Base-by-base conservation (phyloP, 2,888 invertebrate species). In the Camponotus fellah region DNA sequence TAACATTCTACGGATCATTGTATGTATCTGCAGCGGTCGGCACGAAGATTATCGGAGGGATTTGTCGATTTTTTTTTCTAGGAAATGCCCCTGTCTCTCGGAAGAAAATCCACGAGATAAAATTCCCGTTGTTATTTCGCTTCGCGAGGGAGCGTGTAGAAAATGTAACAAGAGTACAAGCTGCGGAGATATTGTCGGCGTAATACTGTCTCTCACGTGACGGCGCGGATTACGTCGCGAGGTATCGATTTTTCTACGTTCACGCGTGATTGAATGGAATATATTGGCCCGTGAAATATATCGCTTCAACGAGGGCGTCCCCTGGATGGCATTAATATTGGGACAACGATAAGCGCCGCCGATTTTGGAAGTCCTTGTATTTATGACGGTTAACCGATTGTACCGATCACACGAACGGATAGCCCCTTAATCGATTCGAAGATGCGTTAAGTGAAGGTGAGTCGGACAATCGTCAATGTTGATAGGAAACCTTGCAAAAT, bases 121-220 rank as follows among this genome's bases (percentile, higher is more conserved):
- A 46, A 62, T 32, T 32, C 46, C 64, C 34, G 26, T 9, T 14
- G n/a, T 49, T 32, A 34, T 60, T 64, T 53, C 65, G 53, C 60
- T 53, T 53, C 64, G 66, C 64, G 49, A 43, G 46, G 71, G 68
- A 80, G 66, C 26, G 71, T 56, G 68, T 86, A 82, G 79, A 68
- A 85, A 85, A 46, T 46, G 72, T 81, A 83, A 77, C 53, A 53
- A 37, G 72, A 69, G 64, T 76, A 76, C 46, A 79, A 79, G 71
- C 46, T 80, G 79, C 71, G 79, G 46, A 80, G 46, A 72, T 83
- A 86, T 87, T 89, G 86, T 81, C 82, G 87, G 32, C 85, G 80
- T 84, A 87, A 87, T 80, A 86, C 87, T 66, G 75, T 37, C 84
- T 86, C 79, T 66, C 76, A 66, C 84, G 75, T 60, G 82, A 84